These are phyloP conservation scores for Phasia obesa DNA, from an alignment of 2,888 invertebrate species.

Conservation along the genomic window DNA sequence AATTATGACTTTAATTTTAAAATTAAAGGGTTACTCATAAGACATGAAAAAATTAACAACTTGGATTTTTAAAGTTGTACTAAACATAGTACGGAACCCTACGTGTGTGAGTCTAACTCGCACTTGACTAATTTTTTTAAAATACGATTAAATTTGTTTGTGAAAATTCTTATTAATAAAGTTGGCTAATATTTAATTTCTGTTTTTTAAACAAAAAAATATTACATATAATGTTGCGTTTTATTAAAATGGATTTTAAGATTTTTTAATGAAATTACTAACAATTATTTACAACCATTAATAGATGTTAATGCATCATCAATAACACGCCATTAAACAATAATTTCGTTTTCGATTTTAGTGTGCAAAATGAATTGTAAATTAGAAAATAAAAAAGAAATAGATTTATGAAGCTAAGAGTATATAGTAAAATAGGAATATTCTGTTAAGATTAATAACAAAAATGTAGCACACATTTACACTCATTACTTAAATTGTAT, in stretches of 20 bases:
- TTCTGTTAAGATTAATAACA: not conserved
- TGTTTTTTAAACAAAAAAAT: no score
- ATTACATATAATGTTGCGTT: no score
- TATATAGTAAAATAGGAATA: not conserved
- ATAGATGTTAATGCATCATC: constrained; percentile 1
- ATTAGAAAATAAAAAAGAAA: constrained; percentile 14
- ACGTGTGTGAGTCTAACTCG: no score
- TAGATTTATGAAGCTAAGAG: constrained; percentile 2
- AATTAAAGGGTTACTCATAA: no score
- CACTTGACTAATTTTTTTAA: no score
- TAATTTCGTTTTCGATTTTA: constrained; percentile 15
- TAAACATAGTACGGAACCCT: no score
- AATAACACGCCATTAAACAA: constrained; percentile 26
- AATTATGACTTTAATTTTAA: no score
- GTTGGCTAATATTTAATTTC: no score
- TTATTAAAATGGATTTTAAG: not conserved
- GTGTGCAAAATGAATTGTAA: not conserved
- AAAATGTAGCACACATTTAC: not conserved
- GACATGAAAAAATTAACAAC: no score
- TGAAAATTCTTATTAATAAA: no score
- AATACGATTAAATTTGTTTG: no score
- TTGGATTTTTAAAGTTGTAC: no score
- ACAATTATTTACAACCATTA: constrained; percentile 18
- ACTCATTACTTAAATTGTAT: not conserved
- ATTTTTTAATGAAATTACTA: constrained; percentile 7